Evolutionary conservation across 2,888 invertebrate genomes (phyloP), one percentile per base, ranked within the genome.

Genomic region (Blera fallax): DNA sequence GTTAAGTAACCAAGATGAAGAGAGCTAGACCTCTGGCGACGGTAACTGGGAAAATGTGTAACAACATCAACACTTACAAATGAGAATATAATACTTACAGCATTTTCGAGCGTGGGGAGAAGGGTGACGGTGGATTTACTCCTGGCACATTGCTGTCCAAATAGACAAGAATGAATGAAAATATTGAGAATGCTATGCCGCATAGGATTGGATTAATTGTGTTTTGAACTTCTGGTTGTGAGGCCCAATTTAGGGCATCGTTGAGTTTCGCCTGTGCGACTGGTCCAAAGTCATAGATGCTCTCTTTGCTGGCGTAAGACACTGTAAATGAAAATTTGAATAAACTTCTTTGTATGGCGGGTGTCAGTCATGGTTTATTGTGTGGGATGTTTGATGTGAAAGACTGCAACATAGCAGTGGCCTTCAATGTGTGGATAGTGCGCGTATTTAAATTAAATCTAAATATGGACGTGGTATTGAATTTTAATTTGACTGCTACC

Each of bases 131-230:
- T 24, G 95, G 94, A 89, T 93, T 92, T 3, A 94, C 90, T 14
- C 95, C 95, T 0, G 95, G 94, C 56, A 93, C 91, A 88, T 92
- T 92, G 78, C 94, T 95, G 89, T 95, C 95, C 88, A 94, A 92
- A 90, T 94, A 95, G 21, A 94, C 93, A 88, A 95, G 93, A 74
- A 93, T 91, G 93, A 94, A 94, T 6, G 93, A 93, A 87, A 94
- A 93, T 87, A 93, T 91, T n/a, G 93, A 93, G 65, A 93, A 90
- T 2, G 93, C 88, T 11, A 93, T 82, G 4, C 94, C 94, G 90
- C 93, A 93, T 29, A 91, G 32, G 29, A 91, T 29, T 10, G 92
- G 90, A 24, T 76, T 87, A 18, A 91, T 62, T 78, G 88, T 82
- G 85, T 52, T 87, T 52, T 67, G 70, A 72, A 90, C 69, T 62